These are phyloP conservation scores for Setophaga kirtlandii DNA, from an alignment of 2,113 vertebrate species.

Conservation along the genomic window DNA sequence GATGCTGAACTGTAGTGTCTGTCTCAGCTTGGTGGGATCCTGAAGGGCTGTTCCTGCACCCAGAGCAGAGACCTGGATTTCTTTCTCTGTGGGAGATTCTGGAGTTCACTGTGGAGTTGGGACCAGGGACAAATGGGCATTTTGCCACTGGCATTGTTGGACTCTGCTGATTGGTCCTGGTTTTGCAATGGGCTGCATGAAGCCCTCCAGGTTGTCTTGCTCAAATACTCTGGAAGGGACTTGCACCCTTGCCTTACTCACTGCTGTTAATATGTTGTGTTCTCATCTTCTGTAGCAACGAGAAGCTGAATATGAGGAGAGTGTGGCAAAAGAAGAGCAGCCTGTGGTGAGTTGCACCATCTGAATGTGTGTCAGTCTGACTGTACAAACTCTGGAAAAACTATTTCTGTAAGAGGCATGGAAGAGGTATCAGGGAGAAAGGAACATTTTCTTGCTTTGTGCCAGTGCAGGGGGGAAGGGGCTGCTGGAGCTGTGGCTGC, in stretches of 20 bases:
- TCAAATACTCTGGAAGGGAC: not conserved
- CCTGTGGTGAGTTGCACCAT: constrained; percentile 84
- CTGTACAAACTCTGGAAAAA: not conserved
- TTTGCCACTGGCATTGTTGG: not conserved
- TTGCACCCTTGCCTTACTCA: not conserved
- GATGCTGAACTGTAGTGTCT: not conserved
- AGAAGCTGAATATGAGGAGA: constrained; percentile 94
- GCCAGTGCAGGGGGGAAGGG: not conserved
- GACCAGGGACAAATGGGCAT: not conserved
- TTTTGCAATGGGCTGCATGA: not conserved
- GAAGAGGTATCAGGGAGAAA: not conserved
- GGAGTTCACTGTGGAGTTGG: not conserved
- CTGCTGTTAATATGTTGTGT: not conserved
- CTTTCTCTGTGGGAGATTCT: not conserved
- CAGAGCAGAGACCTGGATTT: not conserved
- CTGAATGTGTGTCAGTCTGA: not conserved
- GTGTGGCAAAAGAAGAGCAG: constrained; percentile 85
- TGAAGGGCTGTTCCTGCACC: not conserved
- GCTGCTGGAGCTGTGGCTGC: not conserved
- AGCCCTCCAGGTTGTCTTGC: not conserved
- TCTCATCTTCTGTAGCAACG: constrained; percentile 77
- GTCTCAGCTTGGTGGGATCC: not conserved
- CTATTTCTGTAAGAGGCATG: not conserved
- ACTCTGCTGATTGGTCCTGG: not conserved
- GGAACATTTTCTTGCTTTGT: not conserved